These are phyloP conservation scores for Eulemur albifrons DNA, from an alignment of 2,797 vertebrate genomes.

Conservation along the genomic window DNA sequence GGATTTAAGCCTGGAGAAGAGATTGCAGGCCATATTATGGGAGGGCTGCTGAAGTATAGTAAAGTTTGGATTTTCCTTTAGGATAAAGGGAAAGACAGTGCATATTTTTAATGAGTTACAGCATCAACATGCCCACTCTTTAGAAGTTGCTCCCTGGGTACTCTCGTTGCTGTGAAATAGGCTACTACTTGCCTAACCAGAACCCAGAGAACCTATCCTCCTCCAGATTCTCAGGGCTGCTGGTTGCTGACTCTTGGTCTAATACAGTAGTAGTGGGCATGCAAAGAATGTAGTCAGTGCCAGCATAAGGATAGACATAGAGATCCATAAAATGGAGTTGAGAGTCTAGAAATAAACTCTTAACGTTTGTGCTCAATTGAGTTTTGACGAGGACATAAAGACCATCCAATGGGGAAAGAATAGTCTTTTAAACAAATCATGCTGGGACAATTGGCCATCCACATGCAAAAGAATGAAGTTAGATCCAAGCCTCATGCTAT, in stretches of 20 bases:
- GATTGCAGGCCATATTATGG: not conserved
- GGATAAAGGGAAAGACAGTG: not conserved
- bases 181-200: not conserved
- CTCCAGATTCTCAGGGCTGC: not conserved
- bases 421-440: not conserved
- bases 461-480: not conserved
- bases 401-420: not conserved
- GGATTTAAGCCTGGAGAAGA: not conserved
- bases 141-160: not conserved
- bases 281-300: not conserved
- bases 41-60: not conserved
- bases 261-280: too few species aligned
- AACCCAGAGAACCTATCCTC: not conserved
- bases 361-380: not conserved
- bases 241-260: not conserved
- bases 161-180: too few species aligned
- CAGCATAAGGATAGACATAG: too few species aligned
- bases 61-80: not conserved
- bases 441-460: not conserved
- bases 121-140: not conserved
- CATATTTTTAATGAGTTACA: not conserved
- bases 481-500: not conserved
- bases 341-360: not conserved
- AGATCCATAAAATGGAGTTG: rapidly evolving
- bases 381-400: not conserved